Evolutionary conservation across 53 echinoderm and acorn worm species (phyloP).

Genomic region (Zoroaster sp.): DNA sequence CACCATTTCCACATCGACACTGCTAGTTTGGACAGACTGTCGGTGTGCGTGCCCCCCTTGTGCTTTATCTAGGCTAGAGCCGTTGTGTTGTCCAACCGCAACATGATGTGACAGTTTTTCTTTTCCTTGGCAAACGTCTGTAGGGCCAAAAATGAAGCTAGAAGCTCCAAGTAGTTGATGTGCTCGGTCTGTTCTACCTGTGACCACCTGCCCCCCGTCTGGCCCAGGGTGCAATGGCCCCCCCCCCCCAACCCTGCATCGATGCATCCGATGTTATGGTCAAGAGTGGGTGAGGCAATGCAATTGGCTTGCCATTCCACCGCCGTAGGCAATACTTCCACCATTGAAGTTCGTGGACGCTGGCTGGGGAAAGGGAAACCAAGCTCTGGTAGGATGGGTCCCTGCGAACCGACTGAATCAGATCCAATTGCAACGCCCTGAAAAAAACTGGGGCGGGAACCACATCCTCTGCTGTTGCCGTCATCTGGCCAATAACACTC

Average conservation of each 20-base stretch:
- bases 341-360: slow-evolving; percentile 30
- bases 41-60: slow-evolving; percentile 65
- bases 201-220: slow-evolving; percentile 58
- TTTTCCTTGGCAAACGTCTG: slow-evolving; percentile 52
- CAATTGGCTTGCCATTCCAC: slow-evolving; percentile 32
- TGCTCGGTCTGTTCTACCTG: slow-evolving; percentile 53
- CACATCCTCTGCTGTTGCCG: slow-evolving; percentile 11
- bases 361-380: slow-evolving; percentile 10
- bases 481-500: slow-evolving; percentile 50
- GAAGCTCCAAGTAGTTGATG: slow-evolving; percentile 65
- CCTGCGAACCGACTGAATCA: slow-evolving; percentile 28
- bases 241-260: slow-evolving; percentile 65
- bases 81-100: slow-evolving; percentile 72
- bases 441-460: slow-evolving; percentile 37
- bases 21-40: slow-evolving; percentile 33
- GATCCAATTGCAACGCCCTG: slow-evolving; percentile 8
- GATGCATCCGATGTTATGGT: slow-evolving; percentile 62
- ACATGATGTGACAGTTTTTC: slow-evolving; percentile 37
- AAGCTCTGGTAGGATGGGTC: slow-evolving; percentile 37
- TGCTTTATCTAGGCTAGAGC: slow-evolving; percentile 74
- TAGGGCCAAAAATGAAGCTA: slow-evolving; percentile 68
- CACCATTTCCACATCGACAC: slow-evolving; percentile 68
- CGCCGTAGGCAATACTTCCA: slow-evolving; percentile 10
- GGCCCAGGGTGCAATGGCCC: neutral
- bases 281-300: neutral